Percentiles rank a stretch among this genome's conserved stretches.
Evolutionary conservation across 2,888 invertebrate genomes (phyloP).

Genomic region (Plemyria rubiginata): DNA sequence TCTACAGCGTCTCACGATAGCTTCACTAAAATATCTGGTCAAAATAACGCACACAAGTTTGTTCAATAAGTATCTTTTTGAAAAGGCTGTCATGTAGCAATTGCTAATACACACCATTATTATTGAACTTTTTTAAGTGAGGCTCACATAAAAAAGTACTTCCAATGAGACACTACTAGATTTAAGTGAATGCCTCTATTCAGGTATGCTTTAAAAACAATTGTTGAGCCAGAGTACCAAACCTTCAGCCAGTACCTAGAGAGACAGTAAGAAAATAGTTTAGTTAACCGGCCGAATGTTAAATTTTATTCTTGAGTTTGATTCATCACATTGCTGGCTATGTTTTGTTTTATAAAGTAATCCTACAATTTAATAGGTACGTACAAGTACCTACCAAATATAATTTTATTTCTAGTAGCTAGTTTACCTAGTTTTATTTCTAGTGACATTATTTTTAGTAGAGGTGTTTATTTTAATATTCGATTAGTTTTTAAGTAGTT

Average conservation of each 20-base stretch:
- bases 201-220: no score
- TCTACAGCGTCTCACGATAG: not conserved
- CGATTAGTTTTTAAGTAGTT: not conserved
- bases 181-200: no score
- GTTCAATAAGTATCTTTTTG: no score
- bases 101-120: no score
- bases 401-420: not conserved
- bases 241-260: no score
- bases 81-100: no score
- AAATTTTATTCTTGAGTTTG: not conserved
- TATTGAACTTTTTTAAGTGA: no score
- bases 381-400: not conserved
- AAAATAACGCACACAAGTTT: not conserved
- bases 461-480: constrained; percentile 11
- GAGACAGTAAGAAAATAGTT: not conserved
- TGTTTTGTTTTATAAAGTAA: not conserved
- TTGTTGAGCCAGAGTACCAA: no score
- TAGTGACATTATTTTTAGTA: not conserved
- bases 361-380: not conserved
- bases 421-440: not conserved
- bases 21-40: not conserved
- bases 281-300: not conserved
- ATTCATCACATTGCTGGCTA: not conserved
- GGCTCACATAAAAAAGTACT: no score
- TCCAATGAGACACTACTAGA: no score